Base-by-base conservation (phyloP, 2,888 invertebrate genomes). In the Protula sp. region DNA sequence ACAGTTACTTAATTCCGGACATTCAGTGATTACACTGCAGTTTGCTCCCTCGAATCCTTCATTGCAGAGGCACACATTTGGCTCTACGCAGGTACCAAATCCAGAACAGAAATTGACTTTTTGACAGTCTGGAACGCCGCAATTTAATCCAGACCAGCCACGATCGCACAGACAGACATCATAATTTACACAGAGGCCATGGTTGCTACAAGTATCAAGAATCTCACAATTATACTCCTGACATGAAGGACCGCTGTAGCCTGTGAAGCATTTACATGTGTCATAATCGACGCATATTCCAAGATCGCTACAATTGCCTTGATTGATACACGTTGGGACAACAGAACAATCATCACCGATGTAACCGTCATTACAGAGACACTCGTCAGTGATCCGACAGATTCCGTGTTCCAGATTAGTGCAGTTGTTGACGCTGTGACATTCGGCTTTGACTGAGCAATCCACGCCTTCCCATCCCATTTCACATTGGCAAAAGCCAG, bases 401-500 rank as follows among this genome's bases (percentile, higher is more conserved):
- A 4, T 4, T 47, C 55, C 55, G 22, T 55, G 55, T 2, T 47
- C 5, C 3, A 3, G 2, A 24, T 47, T 47, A 9, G 55, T 47
- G 29, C 55, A 55, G 45, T 55, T 47, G 27, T 55, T 55, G 47
- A 55, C 47, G n/a, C 27, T 47, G 26, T 38, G 4, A 26, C 55
- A 55, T 2, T 24, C 29, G 9, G 55, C 55, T 55, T 38, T 47
- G 2, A 3, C n/a, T 26, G 2, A 2, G 29, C 55, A 55, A 19
- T 38, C 55, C 5, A 24, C 26, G 3, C 55, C 55, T 24, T 55
- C 55, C 55, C 55, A 55, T 2, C 55, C 55, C 14, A 38, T 26
- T 2, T 55, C 47, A 55, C 55, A 55, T 26, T 45, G 55, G 47
- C 55, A 55, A 47, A 55, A 55, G 19, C 55, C 47, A 14, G 45